Evolutionary conservation across 2,113 vertebrate species (phyloP).

Genomic region (Tretioscincus oriximinensis): DNA sequence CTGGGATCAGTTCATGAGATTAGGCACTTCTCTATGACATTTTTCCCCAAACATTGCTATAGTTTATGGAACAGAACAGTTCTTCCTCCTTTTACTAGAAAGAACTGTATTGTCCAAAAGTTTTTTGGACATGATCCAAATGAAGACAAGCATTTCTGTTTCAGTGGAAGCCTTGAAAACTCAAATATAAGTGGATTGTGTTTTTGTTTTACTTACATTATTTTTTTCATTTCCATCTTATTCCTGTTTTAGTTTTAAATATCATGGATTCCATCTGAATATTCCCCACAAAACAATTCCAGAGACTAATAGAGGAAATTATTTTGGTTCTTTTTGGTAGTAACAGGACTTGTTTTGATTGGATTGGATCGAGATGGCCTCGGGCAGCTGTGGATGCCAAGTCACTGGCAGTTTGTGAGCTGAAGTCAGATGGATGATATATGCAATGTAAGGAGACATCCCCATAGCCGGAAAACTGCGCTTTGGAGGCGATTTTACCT

Average conservation of each 20-base stretch:
- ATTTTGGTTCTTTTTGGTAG: no score
- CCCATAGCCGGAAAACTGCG: no score
- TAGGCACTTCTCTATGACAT: not conserved
- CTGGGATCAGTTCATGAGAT: constrained; percentile 21
- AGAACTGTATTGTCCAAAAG: constrained; percentile 58
- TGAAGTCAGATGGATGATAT: no score
- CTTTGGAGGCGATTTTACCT: no score
- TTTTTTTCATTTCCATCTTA: no score
- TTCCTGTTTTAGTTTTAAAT: no score
- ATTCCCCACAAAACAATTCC: not conserved
- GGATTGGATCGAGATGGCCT: no score
- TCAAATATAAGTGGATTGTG: not conserved
- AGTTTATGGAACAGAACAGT: constrained; percentile 49
- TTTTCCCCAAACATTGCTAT: constrained; percentile 46
- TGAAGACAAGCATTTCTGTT: not conserved
- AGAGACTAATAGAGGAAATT: no score
- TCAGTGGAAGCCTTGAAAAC: not conserved
- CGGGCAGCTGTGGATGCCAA: no score
- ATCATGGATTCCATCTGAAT: not conserved
- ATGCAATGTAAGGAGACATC: no score
- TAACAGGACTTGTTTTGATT: no score
- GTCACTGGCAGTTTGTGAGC: no score
- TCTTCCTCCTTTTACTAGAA: constrained; percentile 53
- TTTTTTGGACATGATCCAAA: not conserved
- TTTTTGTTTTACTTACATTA: constrained; percentile 42